Conservation (phyloP, 2,113 vertebrate genomes). For the Opisthocomus hoazin region DNA sequence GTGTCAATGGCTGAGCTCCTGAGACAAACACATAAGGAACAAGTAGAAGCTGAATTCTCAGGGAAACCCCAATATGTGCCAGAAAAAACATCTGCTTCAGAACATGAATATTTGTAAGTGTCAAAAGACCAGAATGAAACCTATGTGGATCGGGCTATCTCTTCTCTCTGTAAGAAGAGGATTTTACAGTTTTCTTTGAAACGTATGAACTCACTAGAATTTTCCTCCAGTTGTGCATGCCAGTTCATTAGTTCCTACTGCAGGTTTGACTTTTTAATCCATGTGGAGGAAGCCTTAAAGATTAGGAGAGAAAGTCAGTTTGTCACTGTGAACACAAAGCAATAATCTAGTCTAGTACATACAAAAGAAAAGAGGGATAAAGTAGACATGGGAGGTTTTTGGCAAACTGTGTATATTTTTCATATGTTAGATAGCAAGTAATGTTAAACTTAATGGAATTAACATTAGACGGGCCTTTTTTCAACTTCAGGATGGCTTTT, state of each 20-base stretch:
- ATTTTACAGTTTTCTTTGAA: background rate
- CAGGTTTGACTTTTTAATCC: background rate
- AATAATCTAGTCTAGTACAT: background rate
- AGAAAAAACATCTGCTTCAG: slow-evolving; percentile 47
- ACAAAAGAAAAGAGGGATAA: background rate
- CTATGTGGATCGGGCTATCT: background rate
- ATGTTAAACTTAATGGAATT: background rate
- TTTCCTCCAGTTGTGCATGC: background rate
- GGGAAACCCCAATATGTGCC: slow-evolving; percentile 63
- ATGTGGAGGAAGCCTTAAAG: background rate
- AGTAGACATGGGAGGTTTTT: background rate
- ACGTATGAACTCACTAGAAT: fast-evolving
- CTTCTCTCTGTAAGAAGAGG: background rate
- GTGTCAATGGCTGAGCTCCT: slow-evolving; percentile 70
- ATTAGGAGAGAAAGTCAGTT: background rate
- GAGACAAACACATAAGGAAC: slow-evolving; percentile 79
- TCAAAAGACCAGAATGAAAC: background rate
- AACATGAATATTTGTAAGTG: slow-evolving; percentile 70
- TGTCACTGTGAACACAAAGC: background rate
- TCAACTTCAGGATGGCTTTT: background rate
- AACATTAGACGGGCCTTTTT: background rate
- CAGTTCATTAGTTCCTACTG: background rate
- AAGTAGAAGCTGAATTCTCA: slow-evolving; percentile 78
- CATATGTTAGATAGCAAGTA: background rate
- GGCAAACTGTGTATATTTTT: background rate